These are phyloP conservation scores for Noctuana brunneofusca DNA, from an alignment of 2,888 invertebrate genomes.

Conservation along the genomic window DNA sequence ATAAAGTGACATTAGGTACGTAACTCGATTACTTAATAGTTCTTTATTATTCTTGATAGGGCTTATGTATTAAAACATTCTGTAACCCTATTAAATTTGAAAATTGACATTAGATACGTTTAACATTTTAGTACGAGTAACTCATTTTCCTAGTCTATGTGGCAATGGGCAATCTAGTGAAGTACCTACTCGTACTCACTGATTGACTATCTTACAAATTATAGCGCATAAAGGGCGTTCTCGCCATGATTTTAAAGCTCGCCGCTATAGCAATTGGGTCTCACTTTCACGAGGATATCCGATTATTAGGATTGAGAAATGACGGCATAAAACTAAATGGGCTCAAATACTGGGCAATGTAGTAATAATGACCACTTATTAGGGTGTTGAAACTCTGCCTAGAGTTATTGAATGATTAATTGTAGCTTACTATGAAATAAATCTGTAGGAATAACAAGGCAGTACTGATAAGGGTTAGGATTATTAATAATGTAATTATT, in stretches of 20 bases:
- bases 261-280: conserved; percentile 20
- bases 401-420: conserved; percentile 18
- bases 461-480: not conserved
- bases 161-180: not conserved
- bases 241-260: conserved; percentile 9
- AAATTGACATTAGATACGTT: no score
- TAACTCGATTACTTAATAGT: no score
- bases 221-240: conserved; percentile 11
- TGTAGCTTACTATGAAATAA: conserved; percentile 18
- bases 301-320: conserved; percentile 28
- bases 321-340: conserved; percentile 26
- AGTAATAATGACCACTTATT: conserved; percentile 28
- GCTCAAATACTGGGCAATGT: conserved; percentile 22
- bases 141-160: not conserved
- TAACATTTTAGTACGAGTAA: no score
- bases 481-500: no score
- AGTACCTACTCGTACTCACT: not conserved
- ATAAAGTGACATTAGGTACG: no score
- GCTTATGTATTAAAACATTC: no score
- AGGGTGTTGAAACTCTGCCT: conserved; percentile 25
- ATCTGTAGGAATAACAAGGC: not conserved
- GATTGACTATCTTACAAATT: conserved; percentile 12
- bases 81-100: no score
- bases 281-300: conserved; percentile 27
- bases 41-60: no score